Evolutionary conservation across 2,888 invertebrate genomes (phyloP), one percentile per base, ranked within the genome.

Genomic region (Galerucella pusilla): DNA sequence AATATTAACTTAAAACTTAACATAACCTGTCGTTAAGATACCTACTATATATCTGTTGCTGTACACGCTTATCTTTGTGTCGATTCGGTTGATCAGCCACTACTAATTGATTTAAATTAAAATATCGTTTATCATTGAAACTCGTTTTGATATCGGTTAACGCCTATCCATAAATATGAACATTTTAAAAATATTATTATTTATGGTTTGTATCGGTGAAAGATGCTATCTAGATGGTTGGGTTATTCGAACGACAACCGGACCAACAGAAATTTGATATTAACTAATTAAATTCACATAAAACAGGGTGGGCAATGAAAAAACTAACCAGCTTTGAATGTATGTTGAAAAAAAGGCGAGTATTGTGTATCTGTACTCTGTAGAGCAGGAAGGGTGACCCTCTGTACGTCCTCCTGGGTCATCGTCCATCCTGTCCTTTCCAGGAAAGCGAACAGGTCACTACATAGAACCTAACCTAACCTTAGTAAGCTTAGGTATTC

Each of bases 151-250:
- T 63, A 4, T 28, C 63, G 42, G 63, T 63, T 28, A 28, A 63
- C 63, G 63, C 63, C 63, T 63, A 63, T 63, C 63, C n/a, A 35
- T 63, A 52, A n/a, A 52, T 52, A 52, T 52, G 52, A 52, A 52
- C 52, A 52, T 52, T 52, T 52, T 0, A 52, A 52, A 64, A 71
- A 71, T 52, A 16, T 20, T 71, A 65, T 71, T 71, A 65, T 71
- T 71, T 65, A 71, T 71, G 45, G 57, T 57, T 71, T 42, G 2
- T 28, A 59, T 71, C 46, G 57, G 66, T 66, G 45, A 42, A 45
- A 16, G 71, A 71, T 66, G 49, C 57, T 71, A 71, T 71, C 71
- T 66, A 20, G 28, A 71, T 71, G 60, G 66, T 66, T 71, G 65
- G 71, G 66, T 69, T 49, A 16, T 20, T n/a, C 54, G 57, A 25